Percentiles rank a stretch among this genome's conserved stretches.
phyloP scores from a whole-genome alignment of 2,113 vertebrate species.

The Myanophis thanlyinensis region DNA sequence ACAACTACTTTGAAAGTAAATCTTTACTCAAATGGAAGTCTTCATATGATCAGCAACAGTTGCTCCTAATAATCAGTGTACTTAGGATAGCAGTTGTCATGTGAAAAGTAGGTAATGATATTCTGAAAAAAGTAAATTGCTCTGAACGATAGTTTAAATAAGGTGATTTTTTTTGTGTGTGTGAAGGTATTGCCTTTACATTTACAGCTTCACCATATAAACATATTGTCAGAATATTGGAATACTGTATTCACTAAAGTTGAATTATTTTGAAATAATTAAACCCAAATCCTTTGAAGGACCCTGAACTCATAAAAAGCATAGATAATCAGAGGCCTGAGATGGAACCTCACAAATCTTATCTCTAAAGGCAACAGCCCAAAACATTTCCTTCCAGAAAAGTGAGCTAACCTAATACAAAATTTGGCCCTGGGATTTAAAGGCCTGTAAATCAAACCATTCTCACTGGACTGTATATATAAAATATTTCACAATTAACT shows the following conservation, averaged over 20 bases:
- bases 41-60: not conserved
- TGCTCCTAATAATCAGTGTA: not conserved
- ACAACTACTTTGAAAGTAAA: not conserved
- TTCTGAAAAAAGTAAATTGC: slow-evolving; percentile 7
- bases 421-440: not conserved
- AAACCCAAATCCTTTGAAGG: not conserved
- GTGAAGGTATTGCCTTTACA: not conserved
- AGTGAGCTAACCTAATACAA: not conserved
- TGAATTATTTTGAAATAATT: not conserved
- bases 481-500: not conserved
- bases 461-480: not conserved
- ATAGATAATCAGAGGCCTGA: not conserved
- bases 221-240: not conserved
- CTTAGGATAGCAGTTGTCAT: not conserved
- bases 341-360: not conserved
- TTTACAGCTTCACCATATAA: not conserved
- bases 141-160: not conserved
- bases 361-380: not conserved
- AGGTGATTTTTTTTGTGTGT: not conserved
- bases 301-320: not conserved
- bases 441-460: not conserved
- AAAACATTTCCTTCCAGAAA: not conserved
- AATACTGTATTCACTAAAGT: not conserved
- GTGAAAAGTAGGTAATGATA: not conserved
- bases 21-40: not conserved